A percentile compares a stretch with the other conserved stretches of the same genome.
Conservation (phyloP, 1,140 invertebrate species). For the Macrosteles quadrilineatus region DNA sequence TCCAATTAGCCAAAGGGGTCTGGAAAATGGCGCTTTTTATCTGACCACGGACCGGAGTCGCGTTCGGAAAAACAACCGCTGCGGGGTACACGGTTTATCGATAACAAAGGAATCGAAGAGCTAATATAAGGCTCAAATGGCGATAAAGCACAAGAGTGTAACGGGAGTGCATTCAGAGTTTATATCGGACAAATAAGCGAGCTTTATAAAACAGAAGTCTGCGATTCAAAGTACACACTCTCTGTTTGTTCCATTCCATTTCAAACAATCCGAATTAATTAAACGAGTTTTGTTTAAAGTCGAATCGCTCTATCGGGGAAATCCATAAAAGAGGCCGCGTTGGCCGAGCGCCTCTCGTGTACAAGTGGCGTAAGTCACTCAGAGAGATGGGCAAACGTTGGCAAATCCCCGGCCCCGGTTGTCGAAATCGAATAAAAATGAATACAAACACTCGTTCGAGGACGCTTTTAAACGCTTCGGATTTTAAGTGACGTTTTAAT, state of each 20-base stretch:
- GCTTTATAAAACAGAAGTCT: conserved; percentile 25
- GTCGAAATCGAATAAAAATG: background rate
- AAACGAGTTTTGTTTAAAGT: conserved; percentile 32
- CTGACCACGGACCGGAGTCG: background rate
- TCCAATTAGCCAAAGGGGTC: conserved; percentile 23
- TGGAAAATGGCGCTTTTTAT: no score
- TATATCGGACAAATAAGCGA: conserved; percentile 12
- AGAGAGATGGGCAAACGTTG: conserved; percentile 16
- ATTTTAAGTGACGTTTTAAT: background rate
- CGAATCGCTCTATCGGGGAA: conserved; percentile 23
- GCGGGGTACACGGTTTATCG: conserved; percentile 12
- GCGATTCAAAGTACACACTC: conserved; percentile 22
- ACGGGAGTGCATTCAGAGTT: background rate
- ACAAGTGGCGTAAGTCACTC: background rate
- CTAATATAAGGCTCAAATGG: background rate
- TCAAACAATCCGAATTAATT: conserved; percentile 32
- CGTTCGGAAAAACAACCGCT: background rate
- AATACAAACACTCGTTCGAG: conserved; percentile 4
- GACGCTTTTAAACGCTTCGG: conserved; percentile 22
- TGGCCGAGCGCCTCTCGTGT: background rate
- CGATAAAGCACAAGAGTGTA: conserved; percentile 18
- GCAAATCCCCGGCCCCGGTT: conserved; percentile 15
- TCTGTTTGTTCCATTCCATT: conserved; percentile 21
- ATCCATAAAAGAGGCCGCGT: conserved; percentile 25
- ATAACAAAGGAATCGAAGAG: conserved; percentile 7